A percentile compares a stretch with the other conserved stretches of the same genome.
phyloP scores from a whole-genome alignment of 2,888 invertebrate species.

The Pediacus dermestoides region DNA sequence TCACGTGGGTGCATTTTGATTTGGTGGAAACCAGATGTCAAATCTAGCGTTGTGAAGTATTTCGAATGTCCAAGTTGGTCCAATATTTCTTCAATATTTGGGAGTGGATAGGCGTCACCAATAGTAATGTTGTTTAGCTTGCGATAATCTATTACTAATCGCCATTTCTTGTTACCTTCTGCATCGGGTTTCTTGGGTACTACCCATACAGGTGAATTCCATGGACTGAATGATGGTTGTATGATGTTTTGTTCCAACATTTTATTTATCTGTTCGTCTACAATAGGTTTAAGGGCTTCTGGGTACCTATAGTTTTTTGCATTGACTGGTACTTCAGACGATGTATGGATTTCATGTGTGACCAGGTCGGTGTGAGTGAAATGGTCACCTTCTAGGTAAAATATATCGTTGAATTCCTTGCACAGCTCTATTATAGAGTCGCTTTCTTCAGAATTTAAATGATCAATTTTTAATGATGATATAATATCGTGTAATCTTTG shows the following conservation, averaged over 20 bases:
- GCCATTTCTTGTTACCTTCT: slow-evolving; percentile 11
- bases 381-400: slow-evolving; percentile 14
- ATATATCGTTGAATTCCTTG: slow-evolving; percentile 20
- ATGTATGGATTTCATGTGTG: slow-evolving; percentile 20
- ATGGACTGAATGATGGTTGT: slow-evolving; percentile 17
- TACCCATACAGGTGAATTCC: slow-evolving; percentile 24
- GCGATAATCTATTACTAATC: slow-evolving; percentile 14
- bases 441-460: slow-evolving; percentile 23
- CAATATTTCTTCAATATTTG: slow-evolving; percentile 17
- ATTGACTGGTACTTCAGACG: slow-evolving; percentile 19
- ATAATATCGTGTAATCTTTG: slow-evolving; percentile 1
- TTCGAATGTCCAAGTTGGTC: slow-evolving; percentile 19
- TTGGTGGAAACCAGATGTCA: slow-evolving; percentile 20
- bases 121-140: slow-evolving; percentile 14
- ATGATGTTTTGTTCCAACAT: slow-evolving; percentile 25
- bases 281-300: slow-evolving; percentile 27
- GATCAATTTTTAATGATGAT: slow-evolving; percentile 11
- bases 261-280: slow-evolving; percentile 20
- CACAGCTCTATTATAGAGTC: slow-evolving; percentile 13
- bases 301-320: slow-evolving; percentile 31
- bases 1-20: slow-evolving; percentile 17
- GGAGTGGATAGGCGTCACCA: slow-evolving; percentile 12
- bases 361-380: slow-evolving; percentile 24
- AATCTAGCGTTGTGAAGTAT: slow-evolving; percentile 17
- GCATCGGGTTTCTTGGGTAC: slow-evolving; percentile 17